Conservation (phyloP, 2,797 vertebrate genomes). For the Pangasius djambal region DNA sequence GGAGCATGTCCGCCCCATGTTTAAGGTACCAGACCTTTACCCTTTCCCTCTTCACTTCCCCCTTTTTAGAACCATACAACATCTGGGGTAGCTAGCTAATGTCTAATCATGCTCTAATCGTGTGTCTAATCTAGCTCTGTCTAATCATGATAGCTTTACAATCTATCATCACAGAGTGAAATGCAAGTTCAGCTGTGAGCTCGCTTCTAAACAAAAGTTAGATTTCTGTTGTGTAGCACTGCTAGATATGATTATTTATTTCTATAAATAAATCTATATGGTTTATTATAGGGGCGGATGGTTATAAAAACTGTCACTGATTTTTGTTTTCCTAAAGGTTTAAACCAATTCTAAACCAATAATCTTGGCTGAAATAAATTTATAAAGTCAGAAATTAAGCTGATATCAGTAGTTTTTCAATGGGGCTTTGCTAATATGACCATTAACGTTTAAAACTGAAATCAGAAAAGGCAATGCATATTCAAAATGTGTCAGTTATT, state of each 20-base stretch:
- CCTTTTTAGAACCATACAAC: not conserved
- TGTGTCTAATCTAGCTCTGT: not conserved
- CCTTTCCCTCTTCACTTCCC: too few relatives aligned
- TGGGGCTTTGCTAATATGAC: too few relatives aligned
- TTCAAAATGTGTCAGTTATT: not conserved
- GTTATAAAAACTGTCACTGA: not conserved
- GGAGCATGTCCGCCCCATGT: constrained; percentile 96
- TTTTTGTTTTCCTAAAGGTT: not conserved
- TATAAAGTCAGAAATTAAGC: too few relatives aligned
- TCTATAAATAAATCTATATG: not conserved
- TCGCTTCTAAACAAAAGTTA: not conserved
- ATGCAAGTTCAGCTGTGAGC: not conserved
- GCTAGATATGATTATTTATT: not conserved
- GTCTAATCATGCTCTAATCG: not conserved
- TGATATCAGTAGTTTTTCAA: too few relatives aligned
- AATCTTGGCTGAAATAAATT: not conserved
- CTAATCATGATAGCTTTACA: not conserved
- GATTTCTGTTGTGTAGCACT: not conserved
- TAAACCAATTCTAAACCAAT: not conserved
- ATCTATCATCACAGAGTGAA: not conserved
- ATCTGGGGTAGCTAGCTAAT: not conserved
- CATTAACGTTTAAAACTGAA: not conserved
- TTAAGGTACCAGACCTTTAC: constrained; percentile 79
- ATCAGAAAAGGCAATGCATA: not conserved
- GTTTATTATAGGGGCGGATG: not conserved